Conservation (phyloP, 2,888 invertebrate genomes). For the Miltochrista miniata region DNA sequence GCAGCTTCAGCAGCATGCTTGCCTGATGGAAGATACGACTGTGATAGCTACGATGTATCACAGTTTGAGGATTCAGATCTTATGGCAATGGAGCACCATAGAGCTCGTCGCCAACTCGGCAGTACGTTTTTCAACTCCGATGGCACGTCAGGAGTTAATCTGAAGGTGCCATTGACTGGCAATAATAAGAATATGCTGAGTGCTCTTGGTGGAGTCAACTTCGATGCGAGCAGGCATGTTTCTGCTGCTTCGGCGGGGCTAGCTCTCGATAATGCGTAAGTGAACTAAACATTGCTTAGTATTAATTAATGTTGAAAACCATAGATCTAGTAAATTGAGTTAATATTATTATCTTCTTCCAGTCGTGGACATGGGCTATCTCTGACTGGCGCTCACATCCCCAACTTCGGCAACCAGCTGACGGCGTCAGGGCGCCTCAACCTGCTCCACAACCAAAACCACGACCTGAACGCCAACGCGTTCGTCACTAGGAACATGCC, state of each 20-base stretch:
- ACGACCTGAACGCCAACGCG: slow-evolving; percentile 55
- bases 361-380: slow-evolving; percentile 55
- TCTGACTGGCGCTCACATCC: slow-evolving; percentile 43
- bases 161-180: slow-evolving; percentile 44
- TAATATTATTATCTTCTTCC: slow-evolving; percentile 13
- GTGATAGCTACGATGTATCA: not conserved
- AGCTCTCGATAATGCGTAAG: slow-evolving; percentile 55
- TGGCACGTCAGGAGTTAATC: slow-evolving; percentile 30
- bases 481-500: slow-evolving; percentile 56
- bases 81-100: slow-evolving; percentile 6
- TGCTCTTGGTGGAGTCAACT: slow-evolving; percentile 38
- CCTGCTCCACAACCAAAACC: slow-evolving; percentile 44
- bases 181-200: slow-evolving; percentile 45
- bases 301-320: no score
- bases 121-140: slow-evolving; percentile 40
- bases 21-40: not conserved
- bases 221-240: slow-evolving; percentile 26
- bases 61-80: not conserved
- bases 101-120: slow-evolving; percentile 38
- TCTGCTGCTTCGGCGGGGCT: slow-evolving; percentile 47
- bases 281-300: slow-evolving; percentile 5
- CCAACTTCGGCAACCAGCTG: slow-evolving; percentile 46
- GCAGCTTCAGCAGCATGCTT: slow-evolving; percentile 7
- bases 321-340: no score
- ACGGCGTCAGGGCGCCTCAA: slow-evolving; percentile 49